phyloP scores from a whole-genome alignment of 2,797 vertebrate species.

The Dipus sagitta region DNA sequence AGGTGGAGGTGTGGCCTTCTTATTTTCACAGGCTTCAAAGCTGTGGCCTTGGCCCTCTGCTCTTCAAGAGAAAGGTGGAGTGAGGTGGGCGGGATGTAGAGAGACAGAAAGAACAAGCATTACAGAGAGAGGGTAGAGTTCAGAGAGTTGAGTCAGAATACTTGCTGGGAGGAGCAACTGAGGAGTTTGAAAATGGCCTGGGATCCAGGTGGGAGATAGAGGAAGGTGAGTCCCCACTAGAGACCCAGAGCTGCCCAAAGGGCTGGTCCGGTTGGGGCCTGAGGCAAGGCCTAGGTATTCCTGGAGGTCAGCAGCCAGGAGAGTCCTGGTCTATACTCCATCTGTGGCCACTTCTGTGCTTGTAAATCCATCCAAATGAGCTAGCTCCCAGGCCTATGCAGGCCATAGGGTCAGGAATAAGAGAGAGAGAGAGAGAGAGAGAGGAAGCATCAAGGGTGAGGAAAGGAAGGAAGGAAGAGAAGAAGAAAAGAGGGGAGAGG shows the following conservation, averaged over 20 bases:
- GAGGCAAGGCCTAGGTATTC: neutral
- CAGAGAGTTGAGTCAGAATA: neutral
- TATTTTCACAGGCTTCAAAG: slow-evolving; percentile 64
- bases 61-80: neutral
- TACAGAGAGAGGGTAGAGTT: neutral
- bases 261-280: neutral
- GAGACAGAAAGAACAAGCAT: neutral
- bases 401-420: neutral
- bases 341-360: neutral
- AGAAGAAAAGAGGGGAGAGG: neutral
- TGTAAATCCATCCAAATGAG: neutral
- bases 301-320: neutral
- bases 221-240: neutral
- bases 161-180: neutral
- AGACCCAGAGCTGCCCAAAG: neutral
- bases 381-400: neutral
- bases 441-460: neutral
- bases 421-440: neutral
- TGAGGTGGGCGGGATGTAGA: neutral
- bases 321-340: neutral
- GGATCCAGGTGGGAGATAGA: neutral
- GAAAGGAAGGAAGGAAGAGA: neutral
- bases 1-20: slow-evolving; percentile 78
- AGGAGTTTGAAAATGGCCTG: neutral
- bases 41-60: neutral